phyloP scores from a whole-genome alignment of 2,113 vertebrate genomes.

The Paratilapia polleni region DNA sequence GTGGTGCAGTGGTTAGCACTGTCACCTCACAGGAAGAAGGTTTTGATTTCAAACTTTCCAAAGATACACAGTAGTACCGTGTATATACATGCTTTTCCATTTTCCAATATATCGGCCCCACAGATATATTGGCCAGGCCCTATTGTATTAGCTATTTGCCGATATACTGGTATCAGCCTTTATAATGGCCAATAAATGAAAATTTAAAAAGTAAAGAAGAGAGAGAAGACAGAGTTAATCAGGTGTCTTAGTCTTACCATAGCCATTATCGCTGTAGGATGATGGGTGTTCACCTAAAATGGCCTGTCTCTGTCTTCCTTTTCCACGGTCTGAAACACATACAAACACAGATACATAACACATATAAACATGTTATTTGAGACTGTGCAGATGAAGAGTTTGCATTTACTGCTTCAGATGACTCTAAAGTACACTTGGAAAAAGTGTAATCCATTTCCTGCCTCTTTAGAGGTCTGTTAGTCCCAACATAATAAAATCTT shows the following conservation, averaged over 20 bases:
- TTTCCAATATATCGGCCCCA: too few relatives aligned
- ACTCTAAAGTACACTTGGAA: background rate
- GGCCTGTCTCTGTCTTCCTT: slow-evolving; percentile 94
- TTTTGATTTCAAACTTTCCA: too few relatives aligned
- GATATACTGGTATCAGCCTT: too few relatives aligned
- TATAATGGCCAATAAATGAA: too few relatives aligned
- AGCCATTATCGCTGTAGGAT: slow-evolving; percentile 83
- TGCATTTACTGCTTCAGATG: background rate
- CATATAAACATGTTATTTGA: slow-evolving; percentile 15
- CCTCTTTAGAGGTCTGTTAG: fast-evolving
- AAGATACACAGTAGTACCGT: too few relatives aligned
- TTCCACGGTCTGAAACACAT: slow-evolving; percentile 89
- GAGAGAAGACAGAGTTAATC: background rate
- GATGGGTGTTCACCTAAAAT: slow-evolving; percentile 97
- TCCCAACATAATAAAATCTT: background rate
- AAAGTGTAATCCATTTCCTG: background rate
- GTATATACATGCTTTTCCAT: too few relatives aligned
- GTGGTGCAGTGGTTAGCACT: too few relatives aligned
- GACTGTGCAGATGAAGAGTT: background rate
- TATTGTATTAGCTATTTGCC: too few relatives aligned
- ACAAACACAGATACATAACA: slow-evolving; percentile 55
- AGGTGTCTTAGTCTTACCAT: slow-evolving; percentile 84
- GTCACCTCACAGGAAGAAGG: too few relatives aligned
- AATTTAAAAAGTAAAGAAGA: too few relatives aligned
- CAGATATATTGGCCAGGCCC: too few relatives aligned